phyloP scores from a whole-genome alignment of 1,140 invertebrate genomes.

The Heliconius nattereri region DNA sequence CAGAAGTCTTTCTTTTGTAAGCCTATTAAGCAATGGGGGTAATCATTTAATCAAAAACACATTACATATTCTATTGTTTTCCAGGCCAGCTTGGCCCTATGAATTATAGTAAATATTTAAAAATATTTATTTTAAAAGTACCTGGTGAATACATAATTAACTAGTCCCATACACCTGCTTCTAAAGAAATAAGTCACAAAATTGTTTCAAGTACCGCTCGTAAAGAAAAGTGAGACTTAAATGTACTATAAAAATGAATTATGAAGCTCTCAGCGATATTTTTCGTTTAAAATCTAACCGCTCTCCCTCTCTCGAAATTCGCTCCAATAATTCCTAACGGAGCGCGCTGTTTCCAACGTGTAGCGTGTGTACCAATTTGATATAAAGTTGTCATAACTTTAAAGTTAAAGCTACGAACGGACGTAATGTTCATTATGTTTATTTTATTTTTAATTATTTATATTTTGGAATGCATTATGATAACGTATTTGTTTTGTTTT shows the following conservation, averaged over 20 bases:
- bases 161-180: background rate
- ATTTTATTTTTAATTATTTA: background rate
- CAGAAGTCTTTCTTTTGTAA: no score
- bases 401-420: background rate
- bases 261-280: background rate
- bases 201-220: background rate
- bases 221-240: constrained; percentile 7
- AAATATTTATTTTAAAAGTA: no score
- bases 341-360: background rate
- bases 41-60: no score
- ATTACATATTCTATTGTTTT: no score
- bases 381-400: constrained; percentile 11
- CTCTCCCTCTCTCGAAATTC: constrained; percentile 2
- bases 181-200: background rate
- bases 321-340: constrained; percentile 10
- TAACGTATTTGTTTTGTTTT: background rate
- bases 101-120: no score
- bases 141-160: background rate
- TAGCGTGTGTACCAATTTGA: background rate
- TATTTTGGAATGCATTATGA: background rate
- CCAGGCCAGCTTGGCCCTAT: no score
- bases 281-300: constrained; percentile 8
- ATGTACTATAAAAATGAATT: constrained; percentile 14
- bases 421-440: background rate
- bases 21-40: no score